phyloP scores from a whole-genome alignment of 2,113 vertebrate genomes.

The Lanius ludovicianus region DNA sequence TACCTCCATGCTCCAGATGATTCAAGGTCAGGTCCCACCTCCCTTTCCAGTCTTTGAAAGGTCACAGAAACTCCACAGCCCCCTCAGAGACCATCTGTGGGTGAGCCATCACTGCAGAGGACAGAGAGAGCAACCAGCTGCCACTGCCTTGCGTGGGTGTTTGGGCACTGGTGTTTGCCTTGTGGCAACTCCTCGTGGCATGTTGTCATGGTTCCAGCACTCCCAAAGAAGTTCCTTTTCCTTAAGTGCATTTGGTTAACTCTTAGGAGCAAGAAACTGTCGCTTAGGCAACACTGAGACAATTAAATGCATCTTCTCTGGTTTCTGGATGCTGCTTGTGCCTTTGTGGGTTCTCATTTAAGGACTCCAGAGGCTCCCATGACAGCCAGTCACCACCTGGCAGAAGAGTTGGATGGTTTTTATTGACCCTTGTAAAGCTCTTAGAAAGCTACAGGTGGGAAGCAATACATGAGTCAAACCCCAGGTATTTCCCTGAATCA shows the following conservation, averaged over 20 bases:
- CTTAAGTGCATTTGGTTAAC: neutral
- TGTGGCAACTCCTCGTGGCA: neutral
- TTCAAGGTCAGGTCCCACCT: neutral
- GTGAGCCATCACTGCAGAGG: neutral
- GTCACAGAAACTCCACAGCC: neutral
- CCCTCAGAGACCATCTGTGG: neutral
- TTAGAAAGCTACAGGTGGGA: neutral
- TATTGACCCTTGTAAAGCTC: neutral
- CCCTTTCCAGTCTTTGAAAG: neutral
- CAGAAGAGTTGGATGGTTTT: neutral
- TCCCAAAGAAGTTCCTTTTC: neutral
- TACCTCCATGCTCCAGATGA: neutral
- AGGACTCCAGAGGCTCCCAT: neutral
- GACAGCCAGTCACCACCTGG: neutral
- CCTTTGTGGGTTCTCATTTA: neutral
- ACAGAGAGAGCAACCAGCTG: neutral
- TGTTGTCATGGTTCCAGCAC: neutral
- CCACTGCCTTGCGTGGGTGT: accelerated
- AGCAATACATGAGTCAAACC: neutral
- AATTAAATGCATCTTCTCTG: neutral
- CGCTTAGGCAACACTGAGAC: neutral
- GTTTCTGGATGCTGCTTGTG: neutral
- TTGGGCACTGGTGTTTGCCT: neutral
- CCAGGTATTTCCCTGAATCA: neutral
- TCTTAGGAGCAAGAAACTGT: accelerated